Evolutionary conservation across 2,797 vertebrate genomes (phyloP), one percentile per base, ranked within the genome.

Genomic region (Eulemur albifrons): DNA sequence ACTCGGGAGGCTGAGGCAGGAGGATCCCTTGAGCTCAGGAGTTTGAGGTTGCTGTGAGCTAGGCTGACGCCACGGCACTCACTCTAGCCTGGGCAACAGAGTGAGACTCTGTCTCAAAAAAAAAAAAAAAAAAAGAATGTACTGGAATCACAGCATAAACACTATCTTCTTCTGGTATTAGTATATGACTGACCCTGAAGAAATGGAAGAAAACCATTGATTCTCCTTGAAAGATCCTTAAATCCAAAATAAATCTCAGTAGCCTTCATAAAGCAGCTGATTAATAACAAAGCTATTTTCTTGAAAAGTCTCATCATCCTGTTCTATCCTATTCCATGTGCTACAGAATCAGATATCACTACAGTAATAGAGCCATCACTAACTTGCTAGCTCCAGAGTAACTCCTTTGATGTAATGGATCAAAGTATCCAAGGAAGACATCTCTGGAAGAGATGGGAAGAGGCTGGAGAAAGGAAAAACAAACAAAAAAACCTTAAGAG

Each of bases 321-420:
- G 20, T 67, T 96, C n/a, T 80, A 63, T 43, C 10, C 12, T 82
- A 81, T 38, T 88, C 40, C 14, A 82, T 67, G 59, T 75, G 18
- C 15, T 70, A 77, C 2, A 94, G 61, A 94, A 86, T 87, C 61
- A 80, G 87, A 35, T 32, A 90, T 27, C 54, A 81, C 52, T 75
- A 69, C 4, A 25, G 40, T 57, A 85, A 89, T 2, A 93, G 27
- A 87, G 52, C 48, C 65, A 57, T 61, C 40, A 85, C 32, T 72
- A 96, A 81, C 30, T 69, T 93, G 61, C 40, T 91, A 90, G 50
- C 45, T 96, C 35, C 75, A 95, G 13, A 95, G 59, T 79, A 96
- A 76, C 38, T 59, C n/a, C 38, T 77, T 61, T 91, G 80, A 95
- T 50, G 10, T n/a, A 72, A 83, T 0, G 59, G 23, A 73, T 59